A percentile compares a stretch with the other conserved stretches of the same genome.
These are phyloP conservation scores for Malthinus seriepunctatus DNA, from an alignment of 2,888 invertebrate species.

Conservation along the genomic window DNA sequence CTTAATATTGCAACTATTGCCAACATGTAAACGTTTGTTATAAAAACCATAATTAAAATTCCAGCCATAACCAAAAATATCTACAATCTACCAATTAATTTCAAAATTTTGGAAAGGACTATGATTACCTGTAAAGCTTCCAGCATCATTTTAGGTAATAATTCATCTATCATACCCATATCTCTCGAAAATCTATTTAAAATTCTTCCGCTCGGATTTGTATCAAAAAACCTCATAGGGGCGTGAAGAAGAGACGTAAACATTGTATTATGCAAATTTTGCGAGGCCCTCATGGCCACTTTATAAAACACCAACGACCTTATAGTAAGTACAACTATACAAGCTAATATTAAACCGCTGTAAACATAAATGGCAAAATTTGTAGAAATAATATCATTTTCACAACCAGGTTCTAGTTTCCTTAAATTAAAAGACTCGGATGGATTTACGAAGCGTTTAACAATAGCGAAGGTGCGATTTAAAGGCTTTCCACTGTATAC, in stretches of 20 bases:
- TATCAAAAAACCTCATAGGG: conserved; percentile 84
- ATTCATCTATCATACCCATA: conserved; percentile 65
- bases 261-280: conserved; percentile 82
- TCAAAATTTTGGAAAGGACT: no score
- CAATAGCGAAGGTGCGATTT: not conserved
- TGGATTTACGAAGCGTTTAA: not conserved
- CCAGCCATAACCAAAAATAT: conserved; percentile 70
- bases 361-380: conserved; percentile 50
- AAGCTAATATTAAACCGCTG: conserved; percentile 44
- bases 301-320: conserved; percentile 64
- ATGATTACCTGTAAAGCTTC: conserved; percentile 57
- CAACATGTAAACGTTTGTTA: conserved; percentile 68
- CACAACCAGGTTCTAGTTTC: not conserved
- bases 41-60: conserved; percentile 68
- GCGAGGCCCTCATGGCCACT: conserved; percentile 75
- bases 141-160: conserved; percentile 59
- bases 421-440: not conserved
- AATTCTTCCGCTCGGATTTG: conserved; percentile 77
- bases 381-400: not conserved
- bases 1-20: conserved; percentile 64
- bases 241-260: conserved; percentile 76
- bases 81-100: no score
- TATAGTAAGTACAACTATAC: conserved; percentile 55
- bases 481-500: not conserved
- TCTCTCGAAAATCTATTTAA: conserved; percentile 80